Conservation (phyloP, 2,888 invertebrate genomes). For the Eupithecia centaureata region DNA sequence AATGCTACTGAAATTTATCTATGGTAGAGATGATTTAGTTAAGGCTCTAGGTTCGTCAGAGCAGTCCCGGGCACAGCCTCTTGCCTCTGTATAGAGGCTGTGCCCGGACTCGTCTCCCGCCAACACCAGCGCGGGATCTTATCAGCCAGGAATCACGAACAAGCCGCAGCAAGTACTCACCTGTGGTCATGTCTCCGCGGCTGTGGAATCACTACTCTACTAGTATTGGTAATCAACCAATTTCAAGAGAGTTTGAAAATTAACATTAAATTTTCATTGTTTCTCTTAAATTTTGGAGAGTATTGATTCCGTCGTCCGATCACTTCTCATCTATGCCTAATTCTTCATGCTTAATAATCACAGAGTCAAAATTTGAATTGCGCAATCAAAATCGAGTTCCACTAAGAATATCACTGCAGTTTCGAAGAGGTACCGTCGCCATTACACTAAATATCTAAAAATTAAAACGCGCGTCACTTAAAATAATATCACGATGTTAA, state of each 20-base stretch:
- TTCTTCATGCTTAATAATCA: conserved; percentile 26
- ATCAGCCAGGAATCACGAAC: too few relatives aligned
- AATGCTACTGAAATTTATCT: too few relatives aligned
- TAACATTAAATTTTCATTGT: conserved; percentile 64
- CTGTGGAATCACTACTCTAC: conserved; percentile 18
- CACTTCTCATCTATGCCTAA: conserved; percentile 2
- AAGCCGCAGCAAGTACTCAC: too few relatives aligned
- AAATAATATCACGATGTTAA: conserved; percentile 76
- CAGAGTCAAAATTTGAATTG: conserved; percentile 38
- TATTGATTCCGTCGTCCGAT: conserved; percentile 13
- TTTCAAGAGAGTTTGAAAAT: conserved; percentile 52
- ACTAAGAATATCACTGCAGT: conserved; percentile 60
- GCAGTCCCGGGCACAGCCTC: too few relatives aligned
- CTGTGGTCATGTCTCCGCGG: conserved; percentile 65
- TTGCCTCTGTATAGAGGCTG: too few relatives aligned
- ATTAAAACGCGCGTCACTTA: conserved; percentile 71
- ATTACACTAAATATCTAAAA: conserved; percentile 68
- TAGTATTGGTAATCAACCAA: conserved; percentile 23
- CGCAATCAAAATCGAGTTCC: conserved; percentile 41
- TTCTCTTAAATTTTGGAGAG: conserved; percentile 14
- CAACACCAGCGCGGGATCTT: too few relatives aligned
- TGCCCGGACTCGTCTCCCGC: background rate
- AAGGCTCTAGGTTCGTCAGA: too few relatives aligned
- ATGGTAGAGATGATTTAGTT: too few relatives aligned
- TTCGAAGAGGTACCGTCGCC: conserved; percentile 50